Base-by-base conservation (phyloP, 2,113 vertebrate genomes). In the Nibea coibor region DNA sequence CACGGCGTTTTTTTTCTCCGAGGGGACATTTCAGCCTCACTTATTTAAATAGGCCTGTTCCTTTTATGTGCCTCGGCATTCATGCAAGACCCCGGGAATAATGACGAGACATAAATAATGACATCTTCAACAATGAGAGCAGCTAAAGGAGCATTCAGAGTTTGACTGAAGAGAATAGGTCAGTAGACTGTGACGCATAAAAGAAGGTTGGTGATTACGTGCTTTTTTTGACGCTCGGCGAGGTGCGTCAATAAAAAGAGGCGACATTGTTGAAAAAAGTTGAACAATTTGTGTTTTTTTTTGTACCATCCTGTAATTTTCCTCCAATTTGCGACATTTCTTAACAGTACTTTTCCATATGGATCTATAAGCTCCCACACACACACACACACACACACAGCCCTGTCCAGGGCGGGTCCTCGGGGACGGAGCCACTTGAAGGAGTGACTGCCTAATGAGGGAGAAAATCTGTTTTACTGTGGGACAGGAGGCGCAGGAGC, bases 381-480 rank as follows among this genome's bases (percentile, higher is more conserved):
- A 77, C 57, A 77, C 39, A 43, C 73, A 53, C 61, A 50, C 59
- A 57, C 53, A 50, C 45, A 42, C 59, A 3, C 69, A 65, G 51
- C 20, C 62, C 35, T 16, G 54, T 90, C 66, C 70, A 4, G 91
- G 92, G 88, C 90, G 90, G 88, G 86, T 89, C 91, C 90, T 79
- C 22, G 4, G 90, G 91, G 93, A 92, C 43, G 1, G 51, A 68
- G 87, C 80, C 87, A 91, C 93, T 94, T 93, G 91, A 94, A 94
- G 92, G 87, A 93, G 90, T 75, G 91, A 92, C 83, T 90, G 91
- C 89, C 77, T 93, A 94, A 93, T 93, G 93, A 94, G 93, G 90
- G 89, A 86, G 90, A 93, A 93, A 94, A 94, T 93, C 86, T 89
- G 91, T 91, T 90, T 87, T 82, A 89, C 62, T 61, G 66, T 69